A percentile compares a stretch with the other conserved stretches of the same genome.
phyloP scores from a whole-genome alignment of 2,113 vertebrate species.

The Cebus imitator region DNA sequence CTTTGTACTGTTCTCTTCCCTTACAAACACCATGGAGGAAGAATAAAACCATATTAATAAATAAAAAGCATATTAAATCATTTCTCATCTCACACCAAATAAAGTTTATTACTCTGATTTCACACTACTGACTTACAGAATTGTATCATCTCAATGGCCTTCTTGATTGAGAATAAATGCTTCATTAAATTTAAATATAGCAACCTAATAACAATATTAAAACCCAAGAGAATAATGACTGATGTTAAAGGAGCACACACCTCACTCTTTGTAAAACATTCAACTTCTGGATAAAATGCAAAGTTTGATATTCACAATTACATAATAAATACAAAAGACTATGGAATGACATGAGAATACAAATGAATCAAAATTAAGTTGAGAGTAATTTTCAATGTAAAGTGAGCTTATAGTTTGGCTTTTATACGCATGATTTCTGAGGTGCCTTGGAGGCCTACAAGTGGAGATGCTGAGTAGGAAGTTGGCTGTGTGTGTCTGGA shows the following conservation, averaged over 20 bases:
- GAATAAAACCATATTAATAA: conserved; percentile 62
- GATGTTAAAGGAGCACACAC: conserved; percentile 42
- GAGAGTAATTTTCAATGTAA: neutral
- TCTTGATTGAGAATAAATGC: conserved; percentile 75
- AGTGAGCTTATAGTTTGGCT: neutral
- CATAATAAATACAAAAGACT: conserved; percentile 17
- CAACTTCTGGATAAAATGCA: conserved; percentile 27
- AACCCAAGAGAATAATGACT: conserved; percentile 60
- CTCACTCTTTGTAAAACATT: conserved; percentile 14
- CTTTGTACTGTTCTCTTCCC: conserved; percentile 49
- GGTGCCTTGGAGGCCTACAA: neutral
- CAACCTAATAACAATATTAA: conserved; percentile 68
- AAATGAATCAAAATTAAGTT: conserved; percentile 21
- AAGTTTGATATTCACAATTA: conserved; percentile 24
- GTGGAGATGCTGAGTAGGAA: neutral
- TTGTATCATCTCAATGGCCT: conserved; percentile 68
- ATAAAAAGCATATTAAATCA: conserved; percentile 61
- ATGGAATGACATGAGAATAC: neutral
- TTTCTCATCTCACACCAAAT: conserved; percentile 72
- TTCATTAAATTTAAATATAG: conserved; percentile 77
- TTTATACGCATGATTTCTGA: neutral
- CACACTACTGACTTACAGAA: conserved; percentile 47
- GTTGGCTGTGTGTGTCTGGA: neutral
- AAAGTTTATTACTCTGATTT: conserved; percentile 72
- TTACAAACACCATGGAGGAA: conserved; percentile 46